Base-by-base conservation (phyloP, 2,888 invertebrate species). In the Oscheius sp. region DNA sequence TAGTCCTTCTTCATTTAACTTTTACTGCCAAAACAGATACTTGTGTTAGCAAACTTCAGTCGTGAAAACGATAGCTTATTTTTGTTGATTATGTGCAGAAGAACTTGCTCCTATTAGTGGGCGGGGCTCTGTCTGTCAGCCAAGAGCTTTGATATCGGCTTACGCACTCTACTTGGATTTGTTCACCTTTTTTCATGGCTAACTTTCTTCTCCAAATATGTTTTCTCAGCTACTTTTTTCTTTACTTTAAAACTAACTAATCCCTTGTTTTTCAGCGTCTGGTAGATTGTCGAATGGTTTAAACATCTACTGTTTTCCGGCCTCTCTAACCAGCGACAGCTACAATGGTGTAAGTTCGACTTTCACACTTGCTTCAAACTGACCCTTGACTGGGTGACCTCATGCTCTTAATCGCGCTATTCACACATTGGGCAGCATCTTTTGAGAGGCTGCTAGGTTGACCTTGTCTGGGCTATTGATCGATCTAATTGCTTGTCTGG, bases 341-440 rank as follows among this genome's bases (percentile, higher is more conserved):
- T 13, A 60, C n/a, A 2, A 60, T 60, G 60, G 33, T 33, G 60
- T 60, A 37, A 60, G 60, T 35, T 9, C 1, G 11, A 37, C 10
- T 53, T 3, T 53, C 3, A 11, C 10, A 29, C 11, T 53, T 2
- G 53, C 2, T 42, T 42, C 7, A 42, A 42, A 7, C 42, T 5
- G 42, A 42, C 42, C 7, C 7, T 42, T 42, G 42, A 42, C 42
- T 42, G 42, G 29, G 48, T 63, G 63, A 63, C 63, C 63, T 63
- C 48, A 63, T 48, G 63, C 7, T 63, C 63, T 48, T 63, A 63
- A 63, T 63, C 63, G 63, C 63, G 63, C 63, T 63, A 50, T 47
- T 63, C 63, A 63, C 63, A 63, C 63, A 63, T 63, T 63, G 63
- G 63, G 63, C 63, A 48, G 63, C 63, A 63, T 63, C 63, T 33